Evolutionary conservation across 2,797 vertebrate genomes (phyloP).

Genomic region (Galagoides demidoff): DNA sequence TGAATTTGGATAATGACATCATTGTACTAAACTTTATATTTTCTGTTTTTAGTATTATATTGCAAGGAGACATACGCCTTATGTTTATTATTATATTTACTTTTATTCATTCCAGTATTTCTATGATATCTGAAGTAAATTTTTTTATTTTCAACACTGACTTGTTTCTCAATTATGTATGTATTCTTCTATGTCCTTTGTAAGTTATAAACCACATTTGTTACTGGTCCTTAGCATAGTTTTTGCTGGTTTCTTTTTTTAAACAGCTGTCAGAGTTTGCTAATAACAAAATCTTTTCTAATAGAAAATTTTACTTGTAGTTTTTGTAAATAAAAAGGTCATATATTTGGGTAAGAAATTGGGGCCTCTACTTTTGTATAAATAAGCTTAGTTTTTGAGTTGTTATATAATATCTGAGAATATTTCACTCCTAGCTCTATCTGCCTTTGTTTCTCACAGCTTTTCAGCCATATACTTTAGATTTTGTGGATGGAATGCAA

Average conservation of each 20-base stretch:
- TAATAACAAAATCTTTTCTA: neutral
- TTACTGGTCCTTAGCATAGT: neutral
- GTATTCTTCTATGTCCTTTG: neutral
- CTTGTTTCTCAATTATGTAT: neutral
- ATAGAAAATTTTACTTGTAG: neutral
- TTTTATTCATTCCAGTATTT: neutral
- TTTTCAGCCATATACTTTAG: neutral
- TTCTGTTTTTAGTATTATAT: neutral
- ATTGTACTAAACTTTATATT: neutral
- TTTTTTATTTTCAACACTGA: neutral
- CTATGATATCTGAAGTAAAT: neutral
- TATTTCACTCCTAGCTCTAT: neutral
- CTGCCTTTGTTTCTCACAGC: neutral
- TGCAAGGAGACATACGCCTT: neutral
- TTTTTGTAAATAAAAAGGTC: neutral
- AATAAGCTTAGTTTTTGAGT: neutral
- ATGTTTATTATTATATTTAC: constrained; percentile 3
- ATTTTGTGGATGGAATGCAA: neutral
- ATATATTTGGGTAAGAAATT: neutral
- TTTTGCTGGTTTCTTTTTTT: neutral
- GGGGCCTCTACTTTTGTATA: neutral
- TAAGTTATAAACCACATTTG: neutral
- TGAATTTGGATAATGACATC: neutral
- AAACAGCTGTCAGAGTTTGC: neutral
- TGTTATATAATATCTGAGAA: neutral